These are phyloP conservation scores for Sinopyrophorus schimmeli DNA, from an alignment of 2,888 invertebrate genomes.

Conservation along the genomic window DNA sequence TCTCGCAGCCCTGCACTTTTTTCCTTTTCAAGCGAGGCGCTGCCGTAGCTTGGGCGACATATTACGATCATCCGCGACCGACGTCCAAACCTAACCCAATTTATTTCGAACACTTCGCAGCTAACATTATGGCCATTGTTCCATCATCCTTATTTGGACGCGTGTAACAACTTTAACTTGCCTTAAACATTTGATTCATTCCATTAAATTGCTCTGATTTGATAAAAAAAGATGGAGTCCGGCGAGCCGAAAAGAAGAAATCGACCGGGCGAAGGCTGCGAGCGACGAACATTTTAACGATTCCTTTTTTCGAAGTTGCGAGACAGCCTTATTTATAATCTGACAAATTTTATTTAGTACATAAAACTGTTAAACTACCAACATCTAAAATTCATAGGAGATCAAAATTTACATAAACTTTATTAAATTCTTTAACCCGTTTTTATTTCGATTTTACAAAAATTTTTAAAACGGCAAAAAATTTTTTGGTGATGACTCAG, in stretches of 20 bases:
- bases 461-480: no score
- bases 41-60: constrained; percentile 48
- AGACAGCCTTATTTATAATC: no score
- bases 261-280: no score
- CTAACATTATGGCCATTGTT: constrained; percentile 39
- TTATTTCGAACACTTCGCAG: constrained; percentile 49
- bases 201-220: constrained; percentile 11
- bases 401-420: constrained; percentile 27
- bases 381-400: constrained; percentile 25
- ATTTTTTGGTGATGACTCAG: no score
- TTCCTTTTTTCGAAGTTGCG: no score
- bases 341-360: no score
- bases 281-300: no score
- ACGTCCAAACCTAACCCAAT: constrained; percentile 51
- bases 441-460: no score
- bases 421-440: no score
- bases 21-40: constrained; percentile 42
- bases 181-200: constrained; percentile 11
- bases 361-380: constrained; percentile 14
- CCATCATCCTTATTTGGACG: constrained; percentile 44
- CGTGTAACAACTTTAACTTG: constrained; percentile 15
- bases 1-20: constrained; percentile 39
- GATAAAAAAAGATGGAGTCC: no score
- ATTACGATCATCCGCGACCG: constrained; percentile 49
- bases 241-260: no score